These are phyloP conservation scores for Argyresthia goedartella DNA, from an alignment of 2,888 invertebrate species.

Conservation along the genomic window DNA sequence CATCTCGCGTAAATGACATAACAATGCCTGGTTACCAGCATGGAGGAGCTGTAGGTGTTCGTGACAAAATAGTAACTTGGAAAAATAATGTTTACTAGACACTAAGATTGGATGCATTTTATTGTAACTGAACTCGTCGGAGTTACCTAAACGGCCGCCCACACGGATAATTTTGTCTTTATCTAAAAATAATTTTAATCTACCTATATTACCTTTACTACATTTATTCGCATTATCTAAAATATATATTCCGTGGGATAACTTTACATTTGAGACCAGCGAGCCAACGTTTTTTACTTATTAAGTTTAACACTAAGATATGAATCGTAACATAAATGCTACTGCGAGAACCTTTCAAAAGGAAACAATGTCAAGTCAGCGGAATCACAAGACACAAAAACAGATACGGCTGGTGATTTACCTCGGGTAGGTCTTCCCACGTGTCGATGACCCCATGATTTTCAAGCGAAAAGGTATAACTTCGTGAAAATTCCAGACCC, in stretches of 20 bases:
- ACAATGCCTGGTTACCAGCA: neutral
- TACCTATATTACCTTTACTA: neutral
- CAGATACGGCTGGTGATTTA: no score
- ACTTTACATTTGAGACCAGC: neutral
- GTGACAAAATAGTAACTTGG: neutral
- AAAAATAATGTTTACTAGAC: neutral
- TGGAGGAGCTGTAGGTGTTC: neutral
- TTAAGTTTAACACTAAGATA: neutral
- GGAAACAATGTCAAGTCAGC: constrained; percentile 5
- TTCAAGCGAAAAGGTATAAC: constrained; percentile 2
- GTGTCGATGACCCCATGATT: neutral
- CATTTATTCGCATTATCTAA: neutral
- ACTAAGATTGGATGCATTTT: neutral
- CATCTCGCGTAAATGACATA: neutral
- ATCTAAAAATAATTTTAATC: neutral
- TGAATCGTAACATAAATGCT: constrained; percentile 13
- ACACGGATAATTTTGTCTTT: neutral
- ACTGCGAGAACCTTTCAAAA: constrained; percentile 8
- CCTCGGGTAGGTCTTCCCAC: constrained; percentile 8
- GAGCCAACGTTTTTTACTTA: neutral
- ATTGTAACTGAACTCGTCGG: neutral
- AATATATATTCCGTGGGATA: neutral
- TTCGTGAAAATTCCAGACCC: constrained; percentile 12
- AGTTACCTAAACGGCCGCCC: neutral
- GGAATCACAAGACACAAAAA: no score